These are phyloP conservation scores for Aldrovandia affinis DNA, from an alignment of 2,797 vertebrate species.

Conservation along the genomic window DNA sequence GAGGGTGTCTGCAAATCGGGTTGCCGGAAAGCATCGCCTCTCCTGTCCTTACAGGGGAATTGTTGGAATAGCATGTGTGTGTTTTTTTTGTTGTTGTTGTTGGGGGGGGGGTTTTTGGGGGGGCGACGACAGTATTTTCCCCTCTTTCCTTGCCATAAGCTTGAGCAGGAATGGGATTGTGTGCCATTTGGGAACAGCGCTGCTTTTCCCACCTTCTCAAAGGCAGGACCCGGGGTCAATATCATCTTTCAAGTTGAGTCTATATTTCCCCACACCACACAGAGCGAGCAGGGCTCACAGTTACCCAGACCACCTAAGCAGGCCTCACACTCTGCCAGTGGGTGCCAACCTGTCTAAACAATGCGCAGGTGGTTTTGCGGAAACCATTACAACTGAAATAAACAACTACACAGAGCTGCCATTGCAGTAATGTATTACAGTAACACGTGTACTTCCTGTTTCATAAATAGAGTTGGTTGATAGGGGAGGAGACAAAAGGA, in stretches of 20 bases:
- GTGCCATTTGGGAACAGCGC: neutral
- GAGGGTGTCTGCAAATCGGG: slow-evolving; percentile 22
- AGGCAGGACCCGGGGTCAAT: neutral
- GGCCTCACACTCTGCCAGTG: neutral
- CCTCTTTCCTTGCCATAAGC: neutral
- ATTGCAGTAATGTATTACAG: neutral
- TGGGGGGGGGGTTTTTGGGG: neutral
- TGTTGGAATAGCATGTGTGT: slow-evolving; percentile 32
- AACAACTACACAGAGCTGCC: neutral
- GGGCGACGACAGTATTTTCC: neutral
- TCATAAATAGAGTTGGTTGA: neutral
- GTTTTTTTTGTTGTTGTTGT: too few species aligned
- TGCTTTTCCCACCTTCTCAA: neutral
- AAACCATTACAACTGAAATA: neutral
- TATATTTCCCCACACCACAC: neutral
- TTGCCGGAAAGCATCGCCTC: neutral
- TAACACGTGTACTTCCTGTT: neutral
- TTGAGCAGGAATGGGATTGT: neutral
- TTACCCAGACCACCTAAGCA: neutral
- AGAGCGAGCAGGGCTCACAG: neutral
- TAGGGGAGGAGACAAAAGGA: neutral
- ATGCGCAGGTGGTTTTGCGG: neutral
- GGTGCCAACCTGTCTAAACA: neutral
- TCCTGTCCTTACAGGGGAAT: slow-evolving; percentile 23
- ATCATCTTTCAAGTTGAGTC: neutral